A percentile compares a stretch with the other conserved stretches of the same genome.
These are phyloP conservation scores for Trematocara zebra DNA, from an alignment of 2,113 vertebrate species.

Conservation along the genomic window DNA sequence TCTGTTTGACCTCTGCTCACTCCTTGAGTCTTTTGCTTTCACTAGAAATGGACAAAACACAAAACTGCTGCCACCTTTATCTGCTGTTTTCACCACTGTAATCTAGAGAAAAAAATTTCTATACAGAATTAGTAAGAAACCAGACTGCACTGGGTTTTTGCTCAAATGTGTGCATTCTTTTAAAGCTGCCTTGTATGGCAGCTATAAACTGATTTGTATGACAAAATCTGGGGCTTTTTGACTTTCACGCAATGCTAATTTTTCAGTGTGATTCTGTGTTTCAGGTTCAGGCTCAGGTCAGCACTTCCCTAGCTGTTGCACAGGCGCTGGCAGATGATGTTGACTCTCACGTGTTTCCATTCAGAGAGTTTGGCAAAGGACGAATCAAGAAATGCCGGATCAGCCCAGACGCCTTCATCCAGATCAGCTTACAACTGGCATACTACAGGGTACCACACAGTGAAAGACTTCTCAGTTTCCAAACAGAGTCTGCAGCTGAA, in stretches of 20 bases:
- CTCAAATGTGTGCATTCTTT: neutral
- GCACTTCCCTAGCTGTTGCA: conserved; percentile 77
- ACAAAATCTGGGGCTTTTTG: neutral
- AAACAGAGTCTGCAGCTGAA: accelerated
- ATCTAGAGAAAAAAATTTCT: neutral
- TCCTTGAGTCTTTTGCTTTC: neutral
- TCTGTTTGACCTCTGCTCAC: neutral
- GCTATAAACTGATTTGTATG: accelerated
- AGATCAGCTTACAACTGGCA: conserved; percentile 88
- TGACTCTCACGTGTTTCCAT: conserved; percentile 84
- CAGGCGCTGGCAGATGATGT: conserved; percentile 82
- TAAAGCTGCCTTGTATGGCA: neutral
- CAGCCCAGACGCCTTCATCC: conserved; percentile 91
- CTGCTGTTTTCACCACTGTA: neutral
- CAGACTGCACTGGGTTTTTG: neutral
- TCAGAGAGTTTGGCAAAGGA: conserved; percentile 86
- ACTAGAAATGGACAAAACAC: neutral
- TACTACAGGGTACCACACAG: conserved; percentile 72
- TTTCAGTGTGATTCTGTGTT: neutral
- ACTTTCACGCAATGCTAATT: accelerated
- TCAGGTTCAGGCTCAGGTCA: conserved; percentile 64
- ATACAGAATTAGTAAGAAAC: neutral
- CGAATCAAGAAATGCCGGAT: conserved; percentile 83
- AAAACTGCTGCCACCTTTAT: neutral
- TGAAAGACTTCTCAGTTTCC: neutral